phyloP scores from a whole-genome alignment of 2,888 invertebrate species.

The Lamproptera curius region DNA sequence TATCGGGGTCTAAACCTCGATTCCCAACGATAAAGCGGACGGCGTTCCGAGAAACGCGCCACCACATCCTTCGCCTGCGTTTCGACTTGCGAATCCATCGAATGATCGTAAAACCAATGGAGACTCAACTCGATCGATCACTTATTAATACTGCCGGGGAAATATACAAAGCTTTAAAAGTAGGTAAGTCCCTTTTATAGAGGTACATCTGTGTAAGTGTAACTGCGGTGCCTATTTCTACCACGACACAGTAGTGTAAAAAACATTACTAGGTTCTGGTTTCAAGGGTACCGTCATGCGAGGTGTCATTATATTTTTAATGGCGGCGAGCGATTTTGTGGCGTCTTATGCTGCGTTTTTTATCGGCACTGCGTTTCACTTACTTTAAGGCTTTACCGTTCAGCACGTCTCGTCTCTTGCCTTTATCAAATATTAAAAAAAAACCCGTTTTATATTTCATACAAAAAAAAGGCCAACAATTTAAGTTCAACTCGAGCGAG shows the following conservation, averaged over 20 bases:
- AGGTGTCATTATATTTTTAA: background rate
- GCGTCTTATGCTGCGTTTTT: too few species aligned
- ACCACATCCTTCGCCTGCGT: slow-evolving; percentile 17
- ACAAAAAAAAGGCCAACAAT: slow-evolving; percentile 17
- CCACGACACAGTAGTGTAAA: background rate
- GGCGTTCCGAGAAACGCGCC: slow-evolving; percentile 16
- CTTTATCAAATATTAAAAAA: background rate
- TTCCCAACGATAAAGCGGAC: slow-evolving; percentile 13
- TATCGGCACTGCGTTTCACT: background rate
- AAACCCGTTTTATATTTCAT: slow-evolving; percentile 11
- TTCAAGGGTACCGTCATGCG: too few species aligned
- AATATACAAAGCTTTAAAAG: background rate
- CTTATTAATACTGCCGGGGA: background rate
- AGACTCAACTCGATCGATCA: background rate
- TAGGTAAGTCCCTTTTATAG: background rate
- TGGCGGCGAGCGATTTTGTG: background rate
- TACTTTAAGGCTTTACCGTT: background rate
- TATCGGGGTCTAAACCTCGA: slow-evolving; percentile 18
- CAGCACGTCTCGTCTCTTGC: too few species aligned
- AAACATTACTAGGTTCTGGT: background rate
- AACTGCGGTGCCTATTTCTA: background rate
- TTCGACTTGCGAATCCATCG: too few species aligned
- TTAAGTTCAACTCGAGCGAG: slow-evolving; percentile 14
- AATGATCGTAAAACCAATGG: background rate
- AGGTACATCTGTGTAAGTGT: background rate